Conservation (phyloP, 1,140 invertebrate genomes). For the Euwallacea fornicatus region DNA sequence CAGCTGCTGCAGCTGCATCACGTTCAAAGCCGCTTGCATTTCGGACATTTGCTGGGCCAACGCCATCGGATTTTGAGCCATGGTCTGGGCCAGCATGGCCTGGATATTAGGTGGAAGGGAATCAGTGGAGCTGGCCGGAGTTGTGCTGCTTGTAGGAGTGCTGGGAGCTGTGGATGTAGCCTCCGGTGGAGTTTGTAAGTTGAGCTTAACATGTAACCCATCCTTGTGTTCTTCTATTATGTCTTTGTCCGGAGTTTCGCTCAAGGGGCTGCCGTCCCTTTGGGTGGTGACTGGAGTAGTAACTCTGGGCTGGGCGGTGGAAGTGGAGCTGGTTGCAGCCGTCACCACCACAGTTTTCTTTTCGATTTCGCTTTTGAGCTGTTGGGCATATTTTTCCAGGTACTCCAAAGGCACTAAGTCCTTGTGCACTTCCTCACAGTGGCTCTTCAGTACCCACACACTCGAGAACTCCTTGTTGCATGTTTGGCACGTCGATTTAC, state of each 20-base stretch:
- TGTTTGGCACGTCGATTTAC: conserved; percentile 81
- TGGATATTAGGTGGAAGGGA: conserved; percentile 58
- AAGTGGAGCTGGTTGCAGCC: conserved; percentile 60
- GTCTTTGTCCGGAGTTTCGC: conserved; percentile 56
- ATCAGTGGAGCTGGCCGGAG: conserved; percentile 67
- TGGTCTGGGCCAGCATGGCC: conserved; percentile 55
- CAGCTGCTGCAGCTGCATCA: conserved; percentile 85
- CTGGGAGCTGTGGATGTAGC: conserved; percentile 63
- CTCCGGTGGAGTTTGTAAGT: conserved; percentile 57
- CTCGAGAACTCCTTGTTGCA: conserved; percentile 94
- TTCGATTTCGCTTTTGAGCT: conserved; percentile 84
- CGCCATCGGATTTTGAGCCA: conserved; percentile 59
- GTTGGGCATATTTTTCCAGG: conserved; percentile 88
- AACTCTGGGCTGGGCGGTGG: conserved; percentile 61
- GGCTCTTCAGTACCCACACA: conserved; percentile 93
- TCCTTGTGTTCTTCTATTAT: conserved; percentile 56
- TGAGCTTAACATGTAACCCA: conserved; percentile 53
- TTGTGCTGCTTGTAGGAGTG: conserved; percentile 61
- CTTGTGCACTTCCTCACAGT: conserved; percentile 93
- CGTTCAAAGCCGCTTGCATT: conserved; percentile 83
- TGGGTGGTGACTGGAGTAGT: conserved; percentile 61
- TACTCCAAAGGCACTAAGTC: conserved; percentile 86
- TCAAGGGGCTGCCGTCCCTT: conserved; percentile 38
- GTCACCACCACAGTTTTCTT: conserved; percentile 75
- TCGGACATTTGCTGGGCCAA: conserved; percentile 79